Conservation (phyloP, 2,113 vertebrate species). For the Corythaixoides concolor region DNA sequence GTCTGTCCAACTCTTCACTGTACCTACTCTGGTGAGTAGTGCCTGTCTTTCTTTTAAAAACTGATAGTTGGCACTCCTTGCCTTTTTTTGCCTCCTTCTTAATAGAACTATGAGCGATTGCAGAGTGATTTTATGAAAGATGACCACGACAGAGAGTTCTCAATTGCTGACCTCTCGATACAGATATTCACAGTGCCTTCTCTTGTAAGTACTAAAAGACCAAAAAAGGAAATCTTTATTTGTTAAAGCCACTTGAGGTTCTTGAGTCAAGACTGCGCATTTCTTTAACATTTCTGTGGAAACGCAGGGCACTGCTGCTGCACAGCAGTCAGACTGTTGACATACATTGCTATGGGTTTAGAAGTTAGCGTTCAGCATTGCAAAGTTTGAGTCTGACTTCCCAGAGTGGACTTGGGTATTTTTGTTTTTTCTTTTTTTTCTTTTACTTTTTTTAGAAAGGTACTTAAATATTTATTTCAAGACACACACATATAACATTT, state of each 20-base stretch:
- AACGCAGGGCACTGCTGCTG: background rate
- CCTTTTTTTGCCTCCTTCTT: constrained; percentile 84
- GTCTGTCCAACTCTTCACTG: constrained; percentile 99
- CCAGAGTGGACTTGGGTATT: background rate
- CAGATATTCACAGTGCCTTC: constrained; percentile 98
- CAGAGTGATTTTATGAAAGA: constrained; percentile 97
- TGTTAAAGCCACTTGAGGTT: constrained; percentile 49
- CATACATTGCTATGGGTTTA: background rate
- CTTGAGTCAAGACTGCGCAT: constrained; percentile 12
- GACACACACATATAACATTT: background rate
- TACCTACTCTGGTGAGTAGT: constrained; percentile 97
- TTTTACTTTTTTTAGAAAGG: background rate
- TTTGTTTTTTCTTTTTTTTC: background rate
- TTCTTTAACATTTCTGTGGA: constrained; percentile 6
- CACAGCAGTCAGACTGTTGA: background rate
- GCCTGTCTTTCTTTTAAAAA: constrained; percentile 74
- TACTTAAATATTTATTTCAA: background rate
- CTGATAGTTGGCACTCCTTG: constrained; percentile 83
- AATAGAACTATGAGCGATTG: constrained; percentile 96
- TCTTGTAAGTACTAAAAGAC: constrained; percentile 89
- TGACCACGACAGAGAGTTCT: constrained; percentile 97
- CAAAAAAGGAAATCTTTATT: constrained; percentile 64
- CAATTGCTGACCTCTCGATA: constrained; percentile 95
- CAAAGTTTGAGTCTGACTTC: background rate
- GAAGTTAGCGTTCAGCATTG: background rate